phyloP scores from a whole-genome alignment of 2,113 vertebrate genomes.

The Natator depressus region DNA sequence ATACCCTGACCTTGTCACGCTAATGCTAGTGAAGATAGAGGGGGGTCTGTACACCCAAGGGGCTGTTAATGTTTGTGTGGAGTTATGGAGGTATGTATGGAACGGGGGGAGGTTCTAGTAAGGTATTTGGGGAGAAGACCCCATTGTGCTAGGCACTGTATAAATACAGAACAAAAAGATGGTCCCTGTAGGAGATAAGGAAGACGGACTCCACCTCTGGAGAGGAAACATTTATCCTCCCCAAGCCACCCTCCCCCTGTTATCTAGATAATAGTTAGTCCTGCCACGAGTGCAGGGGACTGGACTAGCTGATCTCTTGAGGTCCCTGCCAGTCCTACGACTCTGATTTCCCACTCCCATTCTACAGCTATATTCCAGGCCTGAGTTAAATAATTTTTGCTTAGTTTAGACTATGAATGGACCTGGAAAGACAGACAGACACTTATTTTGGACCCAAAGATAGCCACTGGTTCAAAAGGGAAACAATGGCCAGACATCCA shows the following conservation, averaged over 20 bases:
- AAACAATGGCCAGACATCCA: not conserved
- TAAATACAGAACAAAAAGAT: not conserved
- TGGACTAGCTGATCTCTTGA: no score
- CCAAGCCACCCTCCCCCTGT: not conserved
- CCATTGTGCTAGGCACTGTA: no score
- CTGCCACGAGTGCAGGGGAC: not conserved
- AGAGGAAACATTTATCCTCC: not conserved
- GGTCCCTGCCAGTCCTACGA: not conserved
- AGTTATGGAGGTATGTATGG: not conserved
- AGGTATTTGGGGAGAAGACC: not conserved
- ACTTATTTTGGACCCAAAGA: not conserved
- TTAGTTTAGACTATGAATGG: not conserved
- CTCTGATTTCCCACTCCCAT: accelerated
- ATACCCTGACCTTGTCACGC: not conserved
- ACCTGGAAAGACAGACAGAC: not conserved
- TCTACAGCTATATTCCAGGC: accelerated
- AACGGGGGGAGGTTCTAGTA: not conserved
- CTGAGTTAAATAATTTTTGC: not conserved
- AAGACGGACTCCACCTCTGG: not conserved
- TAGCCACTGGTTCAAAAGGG: not conserved
- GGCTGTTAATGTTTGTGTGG: not conserved
- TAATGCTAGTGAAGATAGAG: not conserved
- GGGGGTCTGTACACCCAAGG: not conserved
- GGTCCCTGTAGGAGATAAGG: no score
- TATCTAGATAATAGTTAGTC: not conserved